Conservation (phyloP, 1,140 invertebrate genomes). For the Belonocnema kinseyi region DNA sequence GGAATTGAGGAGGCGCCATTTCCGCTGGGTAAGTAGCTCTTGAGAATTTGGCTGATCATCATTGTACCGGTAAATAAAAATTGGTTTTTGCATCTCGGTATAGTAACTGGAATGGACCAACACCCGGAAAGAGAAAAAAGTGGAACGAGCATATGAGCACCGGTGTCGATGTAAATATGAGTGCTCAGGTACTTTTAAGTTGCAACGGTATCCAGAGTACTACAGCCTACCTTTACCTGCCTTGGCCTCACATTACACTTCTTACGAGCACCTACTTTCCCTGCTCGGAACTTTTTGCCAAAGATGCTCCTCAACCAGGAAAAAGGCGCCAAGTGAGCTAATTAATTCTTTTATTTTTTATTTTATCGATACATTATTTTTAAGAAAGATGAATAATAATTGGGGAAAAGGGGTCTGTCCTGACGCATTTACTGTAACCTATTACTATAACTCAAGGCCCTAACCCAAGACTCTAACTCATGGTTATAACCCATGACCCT, state of each 20-base stretch:
- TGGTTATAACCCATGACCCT: too few species aligned
- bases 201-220: constrained; percentile 20
- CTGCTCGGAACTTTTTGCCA: background rate
- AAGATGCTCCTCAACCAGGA: constrained; percentile 1
- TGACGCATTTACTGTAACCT: too few species aligned
- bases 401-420: too few species aligned
- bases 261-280: constrained; percentile 29
- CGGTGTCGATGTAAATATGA: background rate
- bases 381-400: background rate
- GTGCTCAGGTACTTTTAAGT: background rate
- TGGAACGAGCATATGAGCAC: constrained; percentile 36
- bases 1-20: constrained; percentile 20
- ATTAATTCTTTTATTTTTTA: constrained; percentile 6
- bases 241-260: constrained; percentile 7
- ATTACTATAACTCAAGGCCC: too few species aligned
- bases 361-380: constrained; percentile 10
- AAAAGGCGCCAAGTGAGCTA: background rate
- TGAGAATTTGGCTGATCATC: constrained; percentile 6
- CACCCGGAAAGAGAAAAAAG: constrained; percentile 34
- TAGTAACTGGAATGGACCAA: too few species aligned
- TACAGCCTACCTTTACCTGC: background rate
- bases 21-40: background rate
- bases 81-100: constrained; percentile 18
- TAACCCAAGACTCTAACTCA: too few species aligned
- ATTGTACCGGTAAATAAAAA: constrained; percentile 19